phyloP scores from a whole-genome alignment of 37 sponge, comb jelly and placozoan genomes.

The Spongilla lacustris region DNA sequence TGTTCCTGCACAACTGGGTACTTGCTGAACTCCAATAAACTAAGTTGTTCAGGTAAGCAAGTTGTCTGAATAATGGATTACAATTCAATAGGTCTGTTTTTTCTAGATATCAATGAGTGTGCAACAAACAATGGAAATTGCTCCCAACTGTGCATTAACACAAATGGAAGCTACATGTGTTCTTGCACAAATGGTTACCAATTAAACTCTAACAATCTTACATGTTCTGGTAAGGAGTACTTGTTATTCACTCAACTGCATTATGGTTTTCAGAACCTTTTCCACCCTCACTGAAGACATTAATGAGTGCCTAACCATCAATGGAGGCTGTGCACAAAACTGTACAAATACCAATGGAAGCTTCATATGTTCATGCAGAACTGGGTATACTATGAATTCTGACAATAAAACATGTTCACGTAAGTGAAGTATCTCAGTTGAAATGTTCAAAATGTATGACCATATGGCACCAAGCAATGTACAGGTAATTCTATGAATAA shows the following conservation, averaged over 20 bases:
- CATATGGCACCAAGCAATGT: too few species aligned
- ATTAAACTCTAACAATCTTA: background rate
- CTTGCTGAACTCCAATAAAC: background rate
- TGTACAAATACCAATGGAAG: constrained; percentile 41
- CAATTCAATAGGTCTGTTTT: background rate
- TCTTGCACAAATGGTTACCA: background rate
- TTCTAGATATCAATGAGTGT: background rate
- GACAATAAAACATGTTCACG: background rate
- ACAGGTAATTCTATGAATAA: too few species aligned
- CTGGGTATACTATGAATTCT: background rate
- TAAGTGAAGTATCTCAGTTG: background rate
- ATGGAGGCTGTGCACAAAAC: constrained; percentile 46
- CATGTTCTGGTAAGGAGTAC: background rate
- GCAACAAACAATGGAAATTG: background rate
- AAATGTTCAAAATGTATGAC: too few species aligned
- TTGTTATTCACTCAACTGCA: background rate
- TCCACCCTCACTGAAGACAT: constrained; percentile 6
- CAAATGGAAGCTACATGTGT: background rate
- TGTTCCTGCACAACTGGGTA: constrained; percentile 6
- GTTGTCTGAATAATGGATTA: background rate
- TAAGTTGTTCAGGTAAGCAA: background rate
- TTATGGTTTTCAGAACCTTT: background rate
- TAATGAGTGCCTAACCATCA: constrained; percentile 26
- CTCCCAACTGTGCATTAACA: constrained; percentile 29
- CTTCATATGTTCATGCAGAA: constrained; percentile 12